These are phyloP conservation scores for Balanococcus diminutus DNA, from an alignment of 2,888 invertebrate species.

Conservation along the genomic window DNA sequence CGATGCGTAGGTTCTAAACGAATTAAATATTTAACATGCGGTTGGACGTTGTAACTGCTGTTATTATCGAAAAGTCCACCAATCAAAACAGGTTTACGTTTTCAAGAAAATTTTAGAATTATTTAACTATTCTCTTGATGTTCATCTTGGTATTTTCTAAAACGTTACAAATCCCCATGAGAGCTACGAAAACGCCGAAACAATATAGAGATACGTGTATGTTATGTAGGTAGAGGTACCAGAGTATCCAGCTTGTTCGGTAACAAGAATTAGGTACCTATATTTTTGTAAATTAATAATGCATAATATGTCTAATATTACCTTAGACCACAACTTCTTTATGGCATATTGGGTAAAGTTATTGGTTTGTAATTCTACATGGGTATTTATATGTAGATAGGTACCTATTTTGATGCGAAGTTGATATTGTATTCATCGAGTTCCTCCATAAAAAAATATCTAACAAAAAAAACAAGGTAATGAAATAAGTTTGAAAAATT, in stretches of 20 bases:
- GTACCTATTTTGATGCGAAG: no score
- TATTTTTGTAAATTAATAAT: neutral
- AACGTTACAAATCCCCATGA: neutral
- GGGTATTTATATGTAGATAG: no score
- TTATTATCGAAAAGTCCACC: conserved; percentile 16
- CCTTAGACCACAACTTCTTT: neutral
- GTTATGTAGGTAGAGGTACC: neutral
- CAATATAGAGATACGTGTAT: neutral
- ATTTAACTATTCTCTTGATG: conserved; percentile 13
- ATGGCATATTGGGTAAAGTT: neutral
- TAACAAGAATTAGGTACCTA: neutral
- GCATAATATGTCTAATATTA: neutral
- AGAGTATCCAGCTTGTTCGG: neutral
- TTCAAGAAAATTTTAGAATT: conserved; percentile 11
- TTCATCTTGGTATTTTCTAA: neutral
- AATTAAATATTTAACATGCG: conserved; percentile 10
- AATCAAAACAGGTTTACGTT: conserved; percentile 4
- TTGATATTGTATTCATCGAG: no score
- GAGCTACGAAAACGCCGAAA: neutral
- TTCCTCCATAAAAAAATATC: no score
- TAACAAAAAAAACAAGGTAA: no score
- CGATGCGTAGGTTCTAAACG: neutral
- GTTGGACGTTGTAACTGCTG: neutral
- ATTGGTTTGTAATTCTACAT: neutral
- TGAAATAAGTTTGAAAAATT: no score